A percentile compares a stretch with the other conserved stretches of the same genome.
Evolutionary conservation across 2,888 invertebrate genomes (phyloP).

Genomic region (Drosophila falleni): DNA sequence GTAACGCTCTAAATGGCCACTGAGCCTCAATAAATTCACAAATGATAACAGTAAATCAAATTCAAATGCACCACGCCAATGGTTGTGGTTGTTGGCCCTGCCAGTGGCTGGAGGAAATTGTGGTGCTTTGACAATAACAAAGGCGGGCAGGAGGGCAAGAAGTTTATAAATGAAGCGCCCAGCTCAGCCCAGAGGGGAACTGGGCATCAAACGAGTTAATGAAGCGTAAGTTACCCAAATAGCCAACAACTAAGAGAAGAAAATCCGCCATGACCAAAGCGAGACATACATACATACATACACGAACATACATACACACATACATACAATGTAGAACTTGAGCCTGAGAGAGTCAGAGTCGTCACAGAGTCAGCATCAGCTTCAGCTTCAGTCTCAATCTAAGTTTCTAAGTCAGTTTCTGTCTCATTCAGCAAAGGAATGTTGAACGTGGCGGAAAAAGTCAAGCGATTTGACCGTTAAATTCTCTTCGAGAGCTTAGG

Average conservation of each 20-base stretch:
- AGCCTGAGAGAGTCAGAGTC: not conserved
- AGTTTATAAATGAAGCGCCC: conserved; percentile 54
- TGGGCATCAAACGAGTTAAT: conserved; percentile 75
- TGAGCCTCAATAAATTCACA: conserved; percentile 67
- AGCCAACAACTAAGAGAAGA: conserved; percentile 9
- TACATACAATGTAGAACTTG: not conserved
- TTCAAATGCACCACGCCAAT: conserved; percentile 55
- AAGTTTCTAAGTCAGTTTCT: not conserved
- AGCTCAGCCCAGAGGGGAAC: conserved; percentile 14
- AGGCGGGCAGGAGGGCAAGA: conserved; percentile 1
- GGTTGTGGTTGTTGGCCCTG: not conserved
- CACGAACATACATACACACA: not conserved
- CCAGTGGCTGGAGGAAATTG: not conserved
- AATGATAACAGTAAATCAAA: conserved; percentile 73
- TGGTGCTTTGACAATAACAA: not conserved
- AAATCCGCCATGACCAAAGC: conserved; percentile 22
- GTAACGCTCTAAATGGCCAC: conserved; percentile 48
- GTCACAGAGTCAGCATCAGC: not conserved
- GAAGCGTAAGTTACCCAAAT: conserved; percentile 58
- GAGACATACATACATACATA: not conserved
- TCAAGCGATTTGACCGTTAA: conserved; percentile 78
- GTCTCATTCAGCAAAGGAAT: conserved; percentile 36
- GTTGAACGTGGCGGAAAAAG: conserved; percentile 61
- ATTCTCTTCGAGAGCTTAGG: conserved; percentile 49
- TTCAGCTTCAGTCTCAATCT: not conserved